These are phyloP conservation scores for Barypeithes pellucidus DNA, from an alignment of 2,888 invertebrate genomes.

Conservation along the genomic window DNA sequence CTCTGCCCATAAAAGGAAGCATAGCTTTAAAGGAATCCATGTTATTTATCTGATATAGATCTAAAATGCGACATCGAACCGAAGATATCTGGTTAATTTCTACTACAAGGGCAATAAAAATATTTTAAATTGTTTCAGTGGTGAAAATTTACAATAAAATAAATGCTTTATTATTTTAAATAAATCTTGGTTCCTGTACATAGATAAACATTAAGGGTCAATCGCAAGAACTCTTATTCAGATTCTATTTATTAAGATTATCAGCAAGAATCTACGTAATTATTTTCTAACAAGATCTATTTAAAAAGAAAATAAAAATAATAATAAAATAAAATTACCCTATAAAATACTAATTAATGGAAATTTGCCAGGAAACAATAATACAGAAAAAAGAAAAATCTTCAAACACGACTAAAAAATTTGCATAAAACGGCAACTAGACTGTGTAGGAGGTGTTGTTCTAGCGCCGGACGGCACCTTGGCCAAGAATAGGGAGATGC, in stretches of 20 bases:
- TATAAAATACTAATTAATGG: constrained; percentile 26
- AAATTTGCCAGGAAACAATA: constrained; percentile 37
- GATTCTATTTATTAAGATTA: too few species aligned
- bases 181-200: too few species aligned
- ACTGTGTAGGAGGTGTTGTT: not conserved
- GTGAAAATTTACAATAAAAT: too few species aligned
- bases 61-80: constrained; percentile 64
- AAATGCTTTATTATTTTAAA: too few species aligned
- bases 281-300: constrained; percentile 7
- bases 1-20: constrained; percentile 64
- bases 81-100: constrained; percentile 64
- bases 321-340: constrained; percentile 1
- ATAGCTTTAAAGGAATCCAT: constrained; percentile 62
- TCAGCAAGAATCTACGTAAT: not conserved
- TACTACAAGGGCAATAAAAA: constrained; percentile 62
- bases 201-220: too few species aligned
- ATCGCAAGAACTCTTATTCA: too few species aligned
- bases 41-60: constrained; percentile 67
- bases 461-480: too few species aligned
- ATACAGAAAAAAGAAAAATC: constrained; percentile 24
- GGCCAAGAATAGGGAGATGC: too few species aligned
- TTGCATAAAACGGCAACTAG: constrained; percentile 37
- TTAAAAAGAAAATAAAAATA: constrained; percentile 7
- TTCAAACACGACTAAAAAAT: constrained; percentile 31
- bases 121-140: constrained; percentile 26